A percentile compares a stretch with the other conserved stretches of the same genome.
Conservation (phyloP, 2,113 vertebrate species). For the Dipodomys ordii region DNA sequence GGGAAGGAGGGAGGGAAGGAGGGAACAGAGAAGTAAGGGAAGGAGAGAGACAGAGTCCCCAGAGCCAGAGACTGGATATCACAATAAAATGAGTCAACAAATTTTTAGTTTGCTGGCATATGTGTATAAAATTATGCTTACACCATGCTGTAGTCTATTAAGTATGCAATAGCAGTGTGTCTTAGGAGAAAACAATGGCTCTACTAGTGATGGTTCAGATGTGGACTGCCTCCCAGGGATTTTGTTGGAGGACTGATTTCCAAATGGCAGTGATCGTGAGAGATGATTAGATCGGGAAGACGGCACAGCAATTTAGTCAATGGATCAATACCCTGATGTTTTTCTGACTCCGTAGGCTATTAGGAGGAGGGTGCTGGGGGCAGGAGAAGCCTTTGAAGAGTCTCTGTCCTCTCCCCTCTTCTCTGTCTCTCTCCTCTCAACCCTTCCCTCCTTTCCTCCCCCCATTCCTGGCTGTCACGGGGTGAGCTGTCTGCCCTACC, state of each 20-base stretch:
- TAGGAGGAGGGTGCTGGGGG: neutral
- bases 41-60: too few species aligned
- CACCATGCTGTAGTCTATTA: neutral
- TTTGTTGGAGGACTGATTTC: neutral
- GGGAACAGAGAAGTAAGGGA: too few species aligned
- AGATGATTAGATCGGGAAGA: neutral
- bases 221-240: neutral
- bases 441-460: too few species aligned
- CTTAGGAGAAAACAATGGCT: neutral
- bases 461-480: too few species aligned
- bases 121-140: neutral
- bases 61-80: too few species aligned
- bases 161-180: neutral
- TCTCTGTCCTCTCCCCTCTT: neutral
- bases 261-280: neutral
- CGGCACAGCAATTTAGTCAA: too few species aligned
- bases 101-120: neutral
- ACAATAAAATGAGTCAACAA: neutral
- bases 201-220: neutral
- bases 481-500: too few species aligned
- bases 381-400: neutral
- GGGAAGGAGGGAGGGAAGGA: too few species aligned
- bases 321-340: neutral
- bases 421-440: too few species aligned
- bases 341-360: neutral